Conservation (phyloP, 2,113 vertebrate species). For the Physeter macrocephalus region DNA sequence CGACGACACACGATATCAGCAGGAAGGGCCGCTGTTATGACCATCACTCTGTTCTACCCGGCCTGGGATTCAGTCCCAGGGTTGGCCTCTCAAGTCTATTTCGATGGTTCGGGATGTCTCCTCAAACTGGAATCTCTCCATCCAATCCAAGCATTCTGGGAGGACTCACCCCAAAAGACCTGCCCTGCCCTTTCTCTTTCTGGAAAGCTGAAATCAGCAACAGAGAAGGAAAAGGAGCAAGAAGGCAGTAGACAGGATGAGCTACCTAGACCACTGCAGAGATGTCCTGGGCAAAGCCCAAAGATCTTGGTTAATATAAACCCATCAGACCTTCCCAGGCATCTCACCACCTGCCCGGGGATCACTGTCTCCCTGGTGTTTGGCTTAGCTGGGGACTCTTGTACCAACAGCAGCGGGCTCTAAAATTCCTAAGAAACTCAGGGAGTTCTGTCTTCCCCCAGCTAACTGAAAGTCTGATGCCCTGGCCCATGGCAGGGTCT, state of each 20-base stretch:
- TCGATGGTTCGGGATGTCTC: background rate
- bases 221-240: background rate
- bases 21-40: background rate
- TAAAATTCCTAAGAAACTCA: background rate
- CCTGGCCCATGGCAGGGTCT: background rate
- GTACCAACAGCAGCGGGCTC: background rate
- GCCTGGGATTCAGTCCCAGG: background rate
- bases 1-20: background rate
- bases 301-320: background rate
- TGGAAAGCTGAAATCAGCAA: background rate
- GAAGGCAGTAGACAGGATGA: background rate
- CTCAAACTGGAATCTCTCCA: background rate
- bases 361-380: fast-evolving
- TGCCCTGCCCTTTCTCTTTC: background rate
- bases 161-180: background rate
- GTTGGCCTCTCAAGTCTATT: background rate
- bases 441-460: background rate
- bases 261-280: background rate
- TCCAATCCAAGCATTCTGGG: background rate
- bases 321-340: too few relatives aligned
- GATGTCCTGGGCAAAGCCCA: background rate
- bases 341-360: background rate
- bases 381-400: fast-evolving
- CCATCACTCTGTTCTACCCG: too few relatives aligned
- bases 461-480: background rate